Evolutionary conservation across 2,888 invertebrate genomes (phyloP).

Genomic region (Synergus japonicus): DNA sequence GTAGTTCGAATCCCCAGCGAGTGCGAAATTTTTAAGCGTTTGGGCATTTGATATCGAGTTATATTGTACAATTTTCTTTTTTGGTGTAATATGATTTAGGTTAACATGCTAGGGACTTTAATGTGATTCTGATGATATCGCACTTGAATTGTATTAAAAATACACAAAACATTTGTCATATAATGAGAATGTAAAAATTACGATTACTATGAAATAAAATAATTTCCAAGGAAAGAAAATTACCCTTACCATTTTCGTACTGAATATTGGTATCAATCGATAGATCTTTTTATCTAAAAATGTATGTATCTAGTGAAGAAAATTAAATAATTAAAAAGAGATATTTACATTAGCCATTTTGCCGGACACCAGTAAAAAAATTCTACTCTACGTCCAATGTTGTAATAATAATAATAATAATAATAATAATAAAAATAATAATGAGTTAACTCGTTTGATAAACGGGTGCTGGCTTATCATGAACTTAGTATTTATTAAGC

Average conservation of each 20-base stretch:
- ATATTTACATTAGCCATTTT: conserved; percentile 57
- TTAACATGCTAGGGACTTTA: too few relatives aligned
- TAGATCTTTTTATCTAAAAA: neutral
- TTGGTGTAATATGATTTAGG: too few relatives aligned
- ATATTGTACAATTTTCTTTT: too few relatives aligned
- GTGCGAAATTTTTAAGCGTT: too few relatives aligned
- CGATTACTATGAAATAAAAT: too few relatives aligned
- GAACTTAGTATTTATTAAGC: conserved; percentile 47
- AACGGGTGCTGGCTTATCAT: conserved; percentile 46
- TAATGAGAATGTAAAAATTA: too few relatives aligned
- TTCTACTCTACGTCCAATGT: neutral
- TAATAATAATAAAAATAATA: neutral
- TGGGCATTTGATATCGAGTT: too few relatives aligned
- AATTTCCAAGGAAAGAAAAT: neutral
- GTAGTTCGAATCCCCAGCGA: too few relatives aligned
- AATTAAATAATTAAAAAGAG: neutral
- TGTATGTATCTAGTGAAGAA: too few relatives aligned
- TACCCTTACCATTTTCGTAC: neutral
- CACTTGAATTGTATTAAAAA: too few relatives aligned
- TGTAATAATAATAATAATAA: conserved; percentile 1
- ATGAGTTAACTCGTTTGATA: conserved; percentile 1
- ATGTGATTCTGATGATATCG: too few relatives aligned
- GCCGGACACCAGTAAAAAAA: conserved; percentile 47
- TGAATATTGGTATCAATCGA: neutral
- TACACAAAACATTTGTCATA: too few relatives aligned